Conservation (phyloP, 1,140 invertebrate genomes). For the Eriocheir sinensis region DNA sequence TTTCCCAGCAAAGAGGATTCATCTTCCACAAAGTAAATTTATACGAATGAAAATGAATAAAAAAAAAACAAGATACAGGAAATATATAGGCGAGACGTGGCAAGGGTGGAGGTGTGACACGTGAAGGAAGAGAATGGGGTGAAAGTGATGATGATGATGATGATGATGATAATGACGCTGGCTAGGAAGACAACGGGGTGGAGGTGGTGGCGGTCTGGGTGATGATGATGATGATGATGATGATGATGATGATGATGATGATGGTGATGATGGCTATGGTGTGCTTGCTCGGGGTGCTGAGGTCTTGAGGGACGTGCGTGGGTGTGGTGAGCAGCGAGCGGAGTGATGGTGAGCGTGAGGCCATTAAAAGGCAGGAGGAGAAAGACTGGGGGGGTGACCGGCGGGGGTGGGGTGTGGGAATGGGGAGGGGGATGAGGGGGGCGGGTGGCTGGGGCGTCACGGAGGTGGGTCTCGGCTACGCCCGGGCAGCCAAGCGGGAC, state of each 20-base stretch:
- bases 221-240: background rate
- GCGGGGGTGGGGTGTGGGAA: background rate
- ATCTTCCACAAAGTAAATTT: no score
- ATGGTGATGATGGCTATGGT: no score
- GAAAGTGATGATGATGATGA: no score
- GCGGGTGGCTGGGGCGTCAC: background rate
- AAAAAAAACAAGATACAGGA: background rate
- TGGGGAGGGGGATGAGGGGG: background rate
- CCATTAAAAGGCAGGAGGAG: background rate
- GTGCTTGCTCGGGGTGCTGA: no score
- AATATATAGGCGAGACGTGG: background rate
- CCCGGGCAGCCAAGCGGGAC: constrained; percentile 42
- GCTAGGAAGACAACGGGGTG: background rate
- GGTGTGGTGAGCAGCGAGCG: no score
- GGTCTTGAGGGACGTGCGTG: no score
- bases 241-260: background rate
- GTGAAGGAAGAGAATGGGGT: background rate
- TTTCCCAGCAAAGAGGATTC: no score
- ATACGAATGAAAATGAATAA: no score
- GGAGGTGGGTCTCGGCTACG: constrained; percentile 3
- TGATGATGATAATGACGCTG: no score
- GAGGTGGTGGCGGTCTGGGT: no score
- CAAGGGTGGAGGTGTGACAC: background rate
- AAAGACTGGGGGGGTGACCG: background rate
- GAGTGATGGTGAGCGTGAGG: no score